phyloP scores from a whole-genome alignment of 2,888 invertebrate genomes.

The Julus scandinavius region DNA sequence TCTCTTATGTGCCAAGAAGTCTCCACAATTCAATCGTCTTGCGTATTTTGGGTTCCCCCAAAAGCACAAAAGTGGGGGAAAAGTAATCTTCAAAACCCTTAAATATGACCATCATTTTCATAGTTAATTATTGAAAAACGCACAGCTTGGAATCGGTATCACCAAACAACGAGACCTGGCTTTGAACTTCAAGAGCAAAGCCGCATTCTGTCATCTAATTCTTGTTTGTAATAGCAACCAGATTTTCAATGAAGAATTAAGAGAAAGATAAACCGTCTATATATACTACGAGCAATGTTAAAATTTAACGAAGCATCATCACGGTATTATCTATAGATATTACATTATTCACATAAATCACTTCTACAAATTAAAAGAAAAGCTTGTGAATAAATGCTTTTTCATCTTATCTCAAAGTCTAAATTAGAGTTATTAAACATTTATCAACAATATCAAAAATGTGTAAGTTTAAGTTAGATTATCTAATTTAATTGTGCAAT shows the following conservation, averaged over 20 bases:
- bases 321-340: too few relatives aligned
- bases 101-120: conserved; percentile 21
- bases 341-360: too few relatives aligned
- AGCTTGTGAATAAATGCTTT: too few relatives aligned
- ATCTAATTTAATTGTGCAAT: too few relatives aligned
- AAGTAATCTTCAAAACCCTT: conserved; percentile 32
- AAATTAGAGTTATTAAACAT: too few relatives aligned
- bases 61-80: conserved; percentile 46
- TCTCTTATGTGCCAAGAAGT: neutral
- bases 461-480: too few relatives aligned
- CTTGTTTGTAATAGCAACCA: neutral
- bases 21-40: conserved; percentile 8
- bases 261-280: neutral
- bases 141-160: neutral
- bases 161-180: neutral
- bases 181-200: neutral
- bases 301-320: too few relatives aligned
- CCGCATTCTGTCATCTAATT: neutral
- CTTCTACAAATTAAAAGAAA: neutral
- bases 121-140: conserved; percentile 40
- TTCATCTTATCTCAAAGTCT: too few relatives aligned
- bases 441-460: too few relatives aligned
- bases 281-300: too few relatives aligned
- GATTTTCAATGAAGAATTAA: neutral
- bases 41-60: conserved; percentile 30